Evolutionary conservation across 2,797 vertebrate genomes (phyloP).

Genomic region (Syncerus caffer): DNA sequence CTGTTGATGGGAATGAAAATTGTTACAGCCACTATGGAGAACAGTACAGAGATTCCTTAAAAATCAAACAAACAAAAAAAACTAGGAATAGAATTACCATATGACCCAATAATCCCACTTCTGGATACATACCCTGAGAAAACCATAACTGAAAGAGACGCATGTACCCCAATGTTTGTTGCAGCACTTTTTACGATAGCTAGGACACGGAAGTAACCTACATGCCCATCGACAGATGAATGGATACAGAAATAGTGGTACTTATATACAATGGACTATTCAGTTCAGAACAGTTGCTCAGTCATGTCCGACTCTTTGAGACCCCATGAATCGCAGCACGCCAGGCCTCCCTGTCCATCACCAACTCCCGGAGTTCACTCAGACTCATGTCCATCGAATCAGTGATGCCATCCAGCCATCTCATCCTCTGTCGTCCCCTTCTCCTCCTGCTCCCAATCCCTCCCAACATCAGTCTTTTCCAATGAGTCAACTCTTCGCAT

Average conservation of each 20-base stretch:
- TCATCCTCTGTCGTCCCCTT: too few species aligned
- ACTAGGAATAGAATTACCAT: background rate
- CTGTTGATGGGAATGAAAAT: background rate
- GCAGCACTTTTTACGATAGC: background rate
- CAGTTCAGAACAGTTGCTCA: too few species aligned
- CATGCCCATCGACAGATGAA: background rate
- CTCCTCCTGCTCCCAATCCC: too few species aligned
- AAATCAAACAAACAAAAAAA: background rate
- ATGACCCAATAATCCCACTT: background rate
- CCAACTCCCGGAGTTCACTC: too few species aligned
- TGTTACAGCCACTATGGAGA: background rate
- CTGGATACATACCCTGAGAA: background rate
- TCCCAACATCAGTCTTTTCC: too few species aligned
- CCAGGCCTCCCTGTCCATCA: too few species aligned
- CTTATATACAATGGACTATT: background rate
- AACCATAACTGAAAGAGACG: background rate
- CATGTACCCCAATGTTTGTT: background rate
- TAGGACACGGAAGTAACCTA: background rate
- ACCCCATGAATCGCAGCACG: too few species aligned
- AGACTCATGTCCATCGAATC: too few species aligned
- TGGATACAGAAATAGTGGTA: background rate
- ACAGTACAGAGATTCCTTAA: background rate
- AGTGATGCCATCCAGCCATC: too few species aligned
- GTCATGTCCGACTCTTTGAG: too few species aligned
- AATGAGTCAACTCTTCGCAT: too few species aligned